Base-by-base conservation (phyloP, 2,113 vertebrate species). In the Tachysurus vachellii region DNA sequence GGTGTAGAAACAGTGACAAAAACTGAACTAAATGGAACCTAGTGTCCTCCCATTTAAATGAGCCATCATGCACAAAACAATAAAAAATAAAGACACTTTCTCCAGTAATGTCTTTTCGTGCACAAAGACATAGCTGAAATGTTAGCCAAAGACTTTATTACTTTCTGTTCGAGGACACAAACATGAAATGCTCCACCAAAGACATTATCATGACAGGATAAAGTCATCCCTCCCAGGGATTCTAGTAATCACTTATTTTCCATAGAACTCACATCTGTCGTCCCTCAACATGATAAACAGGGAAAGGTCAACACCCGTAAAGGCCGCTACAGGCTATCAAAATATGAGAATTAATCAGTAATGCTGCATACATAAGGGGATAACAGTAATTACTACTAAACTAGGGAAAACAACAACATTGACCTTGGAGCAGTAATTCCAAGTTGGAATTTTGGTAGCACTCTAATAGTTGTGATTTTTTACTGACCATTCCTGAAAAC, bases 291-390 rank as follows among this genome's bases (percentile, higher is more conserved):
- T 42, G 31, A 81, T 61, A 81, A 81, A 61, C 56, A 44, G 9
- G 36, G 31, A 61, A 81, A 81, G 56, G 79, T 61, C 56, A 81
- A 59, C 79, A 59, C 31, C 28, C 31, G 10, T 44, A 42, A 81
- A 81, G 56, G 56, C 56, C 4, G 11, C 79, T 61, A 81, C 79
- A 61, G 57, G 79, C 79, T 81, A 81, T 42, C 36, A 61, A 44
- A 81, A 81, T 81, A 81, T 81, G 31, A 44, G 31, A 81, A 81
- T 81, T 81, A 81, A 81, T 81, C 57, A 61, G 56, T 61, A 81
- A 44, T 81, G 31, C 56, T 44, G 19, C 31, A 42, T 44, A 59
- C 79, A 80, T 36, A 57, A 44, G 31, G 31, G 79, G 56, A 59
- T 81, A 61, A 81, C 79, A 61, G 56, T 81, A 81, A 81, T 81